These are phyloP conservation scores for Drosophila suzukii DNA, from an alignment of 1,140 invertebrate species.

Conservation along the genomic window DNA sequence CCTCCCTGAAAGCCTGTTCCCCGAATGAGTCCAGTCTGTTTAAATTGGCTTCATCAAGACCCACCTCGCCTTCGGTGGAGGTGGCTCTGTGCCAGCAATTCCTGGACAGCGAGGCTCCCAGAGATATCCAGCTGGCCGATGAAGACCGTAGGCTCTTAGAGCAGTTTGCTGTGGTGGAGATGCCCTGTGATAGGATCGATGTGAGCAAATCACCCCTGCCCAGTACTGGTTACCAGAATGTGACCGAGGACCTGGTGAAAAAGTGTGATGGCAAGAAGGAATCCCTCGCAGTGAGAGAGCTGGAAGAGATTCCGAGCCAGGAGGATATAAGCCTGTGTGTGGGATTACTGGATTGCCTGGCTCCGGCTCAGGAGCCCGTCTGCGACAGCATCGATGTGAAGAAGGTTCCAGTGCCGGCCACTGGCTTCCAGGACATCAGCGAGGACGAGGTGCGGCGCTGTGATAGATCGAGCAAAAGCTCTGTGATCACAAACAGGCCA, in stretches of 20 bases:
- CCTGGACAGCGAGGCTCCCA: conserved; percentile 47
- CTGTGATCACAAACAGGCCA: conserved; percentile 26
- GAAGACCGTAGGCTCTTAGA: conserved; percentile 58
- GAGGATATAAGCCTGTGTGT: conserved; percentile 64
- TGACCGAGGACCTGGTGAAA: conserved; percentile 54
- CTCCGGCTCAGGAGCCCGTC: conserved; percentile 65
- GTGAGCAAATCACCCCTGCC: conserved; percentile 57
- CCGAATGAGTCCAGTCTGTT: conserved; percentile 78
- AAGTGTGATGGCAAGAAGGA: conserved; percentile 52
- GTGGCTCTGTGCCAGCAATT: conserved; percentile 55
- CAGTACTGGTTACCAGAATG: conserved; percentile 60
- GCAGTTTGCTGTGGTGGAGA: conserved; percentile 58
- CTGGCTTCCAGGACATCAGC: conserved; percentile 67
- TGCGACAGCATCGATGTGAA: conserved; percentile 71
- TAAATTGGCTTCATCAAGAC: conserved; percentile 65
- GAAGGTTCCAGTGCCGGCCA: conserved; percentile 59
- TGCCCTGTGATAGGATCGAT: conserved; percentile 73
- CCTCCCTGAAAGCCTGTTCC: conserved; percentile 50
- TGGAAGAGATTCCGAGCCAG: conserved; percentile 37
- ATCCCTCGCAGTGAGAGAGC: neutral
- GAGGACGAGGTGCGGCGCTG: conserved; percentile 62
- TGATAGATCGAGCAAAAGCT: conserved; percentile 37
- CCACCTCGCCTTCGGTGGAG: conserved; percentile 63
- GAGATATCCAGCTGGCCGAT: conserved; percentile 33
- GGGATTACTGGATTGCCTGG: conserved; percentile 60